Conservation (phyloP, 2,888 invertebrate species). For the Amiota mariae region DNA sequence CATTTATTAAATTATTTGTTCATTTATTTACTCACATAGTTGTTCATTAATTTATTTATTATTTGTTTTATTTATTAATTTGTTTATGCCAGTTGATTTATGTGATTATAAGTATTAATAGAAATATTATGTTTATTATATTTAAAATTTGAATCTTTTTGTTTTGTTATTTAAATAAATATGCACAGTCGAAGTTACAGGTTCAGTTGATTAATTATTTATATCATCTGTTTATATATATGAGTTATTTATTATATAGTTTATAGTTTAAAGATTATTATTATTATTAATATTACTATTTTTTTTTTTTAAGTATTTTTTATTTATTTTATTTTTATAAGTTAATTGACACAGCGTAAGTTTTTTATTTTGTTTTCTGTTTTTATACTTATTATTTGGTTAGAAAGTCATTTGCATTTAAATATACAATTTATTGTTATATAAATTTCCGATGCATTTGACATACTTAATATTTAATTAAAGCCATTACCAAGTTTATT, state of each 20-base stretch:
- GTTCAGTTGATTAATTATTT: constrained; percentile 38
- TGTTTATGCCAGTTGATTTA: constrained; percentile 3
- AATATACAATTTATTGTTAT: constrained; percentile 27
- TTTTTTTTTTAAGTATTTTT: too few relatives aligned
- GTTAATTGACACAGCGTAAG: constrained; percentile 18
- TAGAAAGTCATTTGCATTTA: constrained; percentile 35
- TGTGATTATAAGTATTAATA: constrained; percentile 30
- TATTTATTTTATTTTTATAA: constrained; percentile 34
- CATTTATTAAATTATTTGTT: constrained; percentile 46
- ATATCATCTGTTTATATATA: neutral
- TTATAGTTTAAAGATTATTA: too few relatives aligned
- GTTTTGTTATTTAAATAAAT: constrained; percentile 43
- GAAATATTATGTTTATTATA: neutral
- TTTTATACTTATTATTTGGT: neutral
- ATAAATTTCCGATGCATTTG: constrained; percentile 15
- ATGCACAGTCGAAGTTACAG: constrained; percentile 40
- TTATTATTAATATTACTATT: neutral
- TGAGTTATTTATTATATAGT: constrained; percentile 18
- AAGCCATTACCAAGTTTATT: constrained; percentile 66
- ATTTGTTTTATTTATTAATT: constrained; percentile 34
- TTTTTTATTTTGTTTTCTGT: constrained; percentile 1
- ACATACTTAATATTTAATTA: constrained; percentile 57
- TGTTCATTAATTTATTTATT: constrained; percentile 42
- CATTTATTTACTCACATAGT: constrained; percentile 19
- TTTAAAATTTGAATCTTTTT: constrained; percentile 47